Evolutionary conservation across 2,797 vertebrate species (phyloP).

Genomic region (Protosalanx chinensis): DNA sequence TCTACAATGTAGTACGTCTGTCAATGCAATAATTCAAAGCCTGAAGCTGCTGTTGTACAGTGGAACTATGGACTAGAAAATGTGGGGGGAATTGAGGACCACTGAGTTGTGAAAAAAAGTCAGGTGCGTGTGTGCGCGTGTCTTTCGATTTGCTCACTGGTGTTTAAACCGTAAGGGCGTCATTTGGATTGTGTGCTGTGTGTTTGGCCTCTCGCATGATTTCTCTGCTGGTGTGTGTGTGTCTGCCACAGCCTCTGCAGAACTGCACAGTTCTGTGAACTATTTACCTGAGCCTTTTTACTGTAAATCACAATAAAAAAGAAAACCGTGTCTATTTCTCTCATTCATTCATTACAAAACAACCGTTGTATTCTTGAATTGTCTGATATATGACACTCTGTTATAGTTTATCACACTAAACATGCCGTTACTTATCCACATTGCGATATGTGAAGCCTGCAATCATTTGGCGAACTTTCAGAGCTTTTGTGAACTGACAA

Average conservation of each 20-base stretch:
- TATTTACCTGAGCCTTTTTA: constrained; percentile 48
- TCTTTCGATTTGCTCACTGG: not conserved
- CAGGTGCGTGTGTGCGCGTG: not conserved
- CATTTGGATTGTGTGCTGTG: constrained; percentile 14
- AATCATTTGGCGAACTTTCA: not conserved
- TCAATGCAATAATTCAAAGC: constrained; percentile 27
- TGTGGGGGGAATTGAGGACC: not conserved
- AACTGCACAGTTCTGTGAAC: constrained; percentile 45
- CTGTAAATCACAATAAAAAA: constrained; percentile 46
- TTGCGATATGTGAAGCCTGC: not conserved
- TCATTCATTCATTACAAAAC: not conserved
- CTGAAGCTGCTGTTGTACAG: not conserved
- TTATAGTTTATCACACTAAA: not conserved
- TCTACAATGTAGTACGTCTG: constrained; percentile 8
- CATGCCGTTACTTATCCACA: not conserved
- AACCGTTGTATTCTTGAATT: too few relatives aligned
- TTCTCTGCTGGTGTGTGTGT: constrained; percentile 35
- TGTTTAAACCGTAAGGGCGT: not conserved
- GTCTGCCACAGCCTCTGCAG: constrained; percentile 28
- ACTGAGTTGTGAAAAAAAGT: constrained; percentile 3
- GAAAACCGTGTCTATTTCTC: not conserved
- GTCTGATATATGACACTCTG: not conserved
- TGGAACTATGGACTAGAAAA: not conserved
- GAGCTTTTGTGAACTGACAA: not conserved
- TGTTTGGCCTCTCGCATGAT: constrained; percentile 58